These are phyloP conservation scores for Dipodomys stephensi DNA, from an alignment of 2,113 vertebrate species.

Conservation along the genomic window DNA sequence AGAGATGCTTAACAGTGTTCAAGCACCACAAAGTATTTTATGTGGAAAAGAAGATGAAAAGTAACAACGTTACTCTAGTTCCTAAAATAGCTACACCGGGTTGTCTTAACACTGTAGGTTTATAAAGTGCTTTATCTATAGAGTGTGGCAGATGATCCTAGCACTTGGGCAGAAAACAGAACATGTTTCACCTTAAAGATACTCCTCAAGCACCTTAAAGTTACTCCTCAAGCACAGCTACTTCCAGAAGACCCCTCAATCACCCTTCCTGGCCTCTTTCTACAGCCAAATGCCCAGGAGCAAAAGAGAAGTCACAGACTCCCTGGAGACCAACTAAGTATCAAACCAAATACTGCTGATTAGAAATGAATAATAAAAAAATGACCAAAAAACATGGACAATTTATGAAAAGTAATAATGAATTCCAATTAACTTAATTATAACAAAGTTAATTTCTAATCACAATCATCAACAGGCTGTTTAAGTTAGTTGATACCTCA, in stretches of 20 bases:
- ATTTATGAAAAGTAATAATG: not conserved
- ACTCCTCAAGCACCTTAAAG: not conserved
- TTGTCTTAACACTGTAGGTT: not conserved
- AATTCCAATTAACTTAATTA: not conserved
- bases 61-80: slow-evolving; percentile 39
- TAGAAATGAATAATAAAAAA: not conserved
- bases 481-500: not conserved
- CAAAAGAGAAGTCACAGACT: not conserved
- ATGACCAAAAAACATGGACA: not conserved
- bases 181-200: not conserved
- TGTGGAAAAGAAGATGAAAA: not conserved
- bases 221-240: not conserved
- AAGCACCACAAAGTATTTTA: not conserved
- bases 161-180: not conserved
- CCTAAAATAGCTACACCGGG: not conserved
- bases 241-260: not conserved
- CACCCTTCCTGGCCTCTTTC: not conserved
- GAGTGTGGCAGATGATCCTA: not conserved
- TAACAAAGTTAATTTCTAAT: not conserved
- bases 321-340: not conserved
- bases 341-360: not conserved
- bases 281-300: not conserved
- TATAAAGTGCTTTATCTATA: not conserved
- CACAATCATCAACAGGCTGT: not conserved
- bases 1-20: not conserved